Evolutionary conservation across 2,113 vertebrate species (phyloP), one percentile per base, ranked within the genome.

Genomic region (Albula glossodonta): DNA sequence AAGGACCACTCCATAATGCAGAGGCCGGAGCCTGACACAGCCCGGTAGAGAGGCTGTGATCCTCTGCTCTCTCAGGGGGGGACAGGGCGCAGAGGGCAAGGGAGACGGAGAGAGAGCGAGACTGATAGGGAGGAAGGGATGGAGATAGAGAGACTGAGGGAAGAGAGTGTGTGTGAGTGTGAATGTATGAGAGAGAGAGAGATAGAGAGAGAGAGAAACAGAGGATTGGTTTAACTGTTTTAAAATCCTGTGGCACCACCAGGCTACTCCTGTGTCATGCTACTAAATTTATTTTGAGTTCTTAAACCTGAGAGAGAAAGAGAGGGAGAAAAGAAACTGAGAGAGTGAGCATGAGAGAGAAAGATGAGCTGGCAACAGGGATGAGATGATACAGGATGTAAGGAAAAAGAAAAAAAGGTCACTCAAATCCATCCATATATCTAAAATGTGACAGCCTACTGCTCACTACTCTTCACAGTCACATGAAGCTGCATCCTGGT

Each of bases 1-100:
- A 8, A 49, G 90, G 91, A 82, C 50, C 89, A 84, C 90, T 95
- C 90, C 93, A 93, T 95, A 94, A 95, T 94, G 92, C 89, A 94
- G 89, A 84, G 84, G 60, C 60, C 60, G 84, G 84, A 87, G 88
- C 84, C 80, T 88, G 89, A 85, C 87, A 57, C 88, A 63, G 78
- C 57, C 53, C 31, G 87, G 66, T 74, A 89, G 86, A 84, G 87
- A 25, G 86, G 91, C 87, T 80, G 87, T 87, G 41, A 86, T 88
- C 88, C 66, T 52, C 70, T 90, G 51, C 51, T 50, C 77, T 86
- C 78, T 86, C 85, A 82, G 70, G 82, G 74, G 51, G 6, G 8
- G n/a, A 51, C 4, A 31, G 51, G 52, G n/a, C 13, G 51, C 12
- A 78, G 31, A 48, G 51, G 13, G 70, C 77, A 78, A 52, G n/a